Evolutionary conservation across 2,888 invertebrate species (phyloP).

Genomic region (Lasioglossum lativentre): DNA sequence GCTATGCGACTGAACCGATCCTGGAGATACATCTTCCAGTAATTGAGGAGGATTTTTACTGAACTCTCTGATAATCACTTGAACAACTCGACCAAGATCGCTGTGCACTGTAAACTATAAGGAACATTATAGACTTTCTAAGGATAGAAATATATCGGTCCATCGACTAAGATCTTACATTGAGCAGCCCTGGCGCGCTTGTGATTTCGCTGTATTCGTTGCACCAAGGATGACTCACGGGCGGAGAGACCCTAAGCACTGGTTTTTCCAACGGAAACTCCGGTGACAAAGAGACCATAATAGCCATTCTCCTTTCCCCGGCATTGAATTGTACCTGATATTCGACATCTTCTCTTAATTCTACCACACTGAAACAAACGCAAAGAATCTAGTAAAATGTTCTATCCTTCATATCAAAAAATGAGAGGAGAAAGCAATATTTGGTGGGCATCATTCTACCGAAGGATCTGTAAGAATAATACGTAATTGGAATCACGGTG

Average conservation of each 20-base stretch:
- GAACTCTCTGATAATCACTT: constrained; percentile 92
- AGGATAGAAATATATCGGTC: not conserved
- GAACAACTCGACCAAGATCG: constrained; percentile 92
- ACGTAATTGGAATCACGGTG: not conserved
- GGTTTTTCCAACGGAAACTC: constrained; percentile 93
- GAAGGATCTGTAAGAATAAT: not conserved
- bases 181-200: constrained; percentile 91
- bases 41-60: constrained; percentile 88
- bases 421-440: not conserved
- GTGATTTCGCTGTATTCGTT: constrained; percentile 89
- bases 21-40: constrained; percentile 79
- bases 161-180: constrained; percentile 84
- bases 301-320: constrained; percentile 88
- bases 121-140: constrained; percentile 4
- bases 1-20: constrained; percentile 75
- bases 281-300: constrained; percentile 88
- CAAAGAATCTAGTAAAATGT: not conserved
- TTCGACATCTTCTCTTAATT: constrained; percentile 89
- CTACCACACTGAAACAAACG: constrained; percentile 87
- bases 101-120: constrained; percentile 90
- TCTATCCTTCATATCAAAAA: not conserved
- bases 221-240: constrained; percentile 90
- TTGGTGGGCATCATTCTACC: not conserved
- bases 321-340: constrained; percentile 90
- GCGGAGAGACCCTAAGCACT: constrained; percentile 88